Base-by-base conservation (phyloP, 1,140 invertebrate species). In the Brachionus manjavacas region DNA sequence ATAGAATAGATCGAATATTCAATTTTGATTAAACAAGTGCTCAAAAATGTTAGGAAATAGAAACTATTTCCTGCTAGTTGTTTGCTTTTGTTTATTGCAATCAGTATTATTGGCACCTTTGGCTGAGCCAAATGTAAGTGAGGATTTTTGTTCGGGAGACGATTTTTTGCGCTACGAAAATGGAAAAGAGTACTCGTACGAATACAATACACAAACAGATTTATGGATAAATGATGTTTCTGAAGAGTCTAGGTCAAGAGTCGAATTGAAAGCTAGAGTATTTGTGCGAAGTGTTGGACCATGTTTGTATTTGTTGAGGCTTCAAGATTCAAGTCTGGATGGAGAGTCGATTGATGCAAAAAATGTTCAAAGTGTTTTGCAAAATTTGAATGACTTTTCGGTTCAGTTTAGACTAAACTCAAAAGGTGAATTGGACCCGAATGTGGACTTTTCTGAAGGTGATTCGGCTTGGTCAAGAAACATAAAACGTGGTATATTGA, bases 151-250 rank as follows among this genome's bases (percentile, higher is more conserved):
- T 28, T 49, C 43, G 4, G 41, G 43, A 25, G 43, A 76, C 14
- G 72, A 76, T 6, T 76, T 28, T 25, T 49, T 76, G 20, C 20
- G 28, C 3, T 76, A 76, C 41, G 16, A 76, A 76, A 76, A 76
- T 76, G 72, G 72, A 25, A 46, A 49, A 76, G 72, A 76, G 39
- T 81, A 81, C 52, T 81, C 31, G 8, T 81, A 81, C 11, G 41
- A 81, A 9, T 81, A 81, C 39, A 43, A 11, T 14, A 81, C 79
- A 28, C 31, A 43, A 39, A 68, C 64, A 25, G 35, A 43, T 12
- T 68, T 81, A 35, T 81, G 79, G 79, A 81, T 81, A 81, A 81
- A 81, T 43, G 79, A 81, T 81, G 79, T 68, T 43, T 81, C 79
- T 12, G 52, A 81, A 60, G 79, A 81, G 31, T 68, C 64, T 25